Evolutionary conservation across 2,888 invertebrate genomes (phyloP).

Genomic region (Plebejus anna): DNA sequence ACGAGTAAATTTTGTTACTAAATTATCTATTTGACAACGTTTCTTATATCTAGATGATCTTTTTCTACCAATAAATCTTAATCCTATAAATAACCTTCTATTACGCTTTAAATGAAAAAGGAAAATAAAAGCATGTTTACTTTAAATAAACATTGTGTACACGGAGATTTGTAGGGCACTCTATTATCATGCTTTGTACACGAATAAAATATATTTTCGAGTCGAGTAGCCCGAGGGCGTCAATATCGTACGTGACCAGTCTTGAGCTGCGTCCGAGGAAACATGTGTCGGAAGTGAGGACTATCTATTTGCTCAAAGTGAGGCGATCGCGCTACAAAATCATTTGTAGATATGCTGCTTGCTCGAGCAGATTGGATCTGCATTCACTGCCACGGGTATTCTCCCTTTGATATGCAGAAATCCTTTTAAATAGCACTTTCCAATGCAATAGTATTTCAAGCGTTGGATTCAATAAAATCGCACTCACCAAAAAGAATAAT

Average conservation of each 20-base stretch:
- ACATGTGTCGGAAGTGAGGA: conserved; percentile 77
- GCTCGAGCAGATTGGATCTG: conserved; percentile 39
- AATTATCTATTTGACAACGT: neutral
- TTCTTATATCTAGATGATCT: neutral
- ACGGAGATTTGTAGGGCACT: neutral
- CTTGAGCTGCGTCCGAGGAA: conserved; percentile 68
- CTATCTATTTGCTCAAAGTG: conserved; percentile 76
- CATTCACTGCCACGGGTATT: conserved; percentile 34
- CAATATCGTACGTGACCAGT: conserved; percentile 79
- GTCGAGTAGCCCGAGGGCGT: conserved; percentile 71
- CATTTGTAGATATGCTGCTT: conserved; percentile 57
- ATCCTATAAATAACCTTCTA: neutral
- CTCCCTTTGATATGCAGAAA: conserved; percentile 34
- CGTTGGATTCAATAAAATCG: conserved; percentile 30
- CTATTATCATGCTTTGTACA: conserved; percentile 22
- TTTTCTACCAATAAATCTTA: no score
- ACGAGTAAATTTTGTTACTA: neutral
- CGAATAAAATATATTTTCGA: conserved; percentile 58
- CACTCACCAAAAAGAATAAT: neutral
- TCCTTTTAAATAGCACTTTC: conserved; percentile 28
- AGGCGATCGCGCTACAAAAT: conserved; percentile 64
- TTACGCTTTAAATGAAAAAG: neutral
- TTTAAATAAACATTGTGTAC: neutral
- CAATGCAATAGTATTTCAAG: conserved; percentile 28
- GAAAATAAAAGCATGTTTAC: neutral